Evolutionary conservation across 2,113 vertebrate genomes (phyloP), one percentile per base, ranked within the genome.

Genomic region (Chinchilla lanigera): DNA sequence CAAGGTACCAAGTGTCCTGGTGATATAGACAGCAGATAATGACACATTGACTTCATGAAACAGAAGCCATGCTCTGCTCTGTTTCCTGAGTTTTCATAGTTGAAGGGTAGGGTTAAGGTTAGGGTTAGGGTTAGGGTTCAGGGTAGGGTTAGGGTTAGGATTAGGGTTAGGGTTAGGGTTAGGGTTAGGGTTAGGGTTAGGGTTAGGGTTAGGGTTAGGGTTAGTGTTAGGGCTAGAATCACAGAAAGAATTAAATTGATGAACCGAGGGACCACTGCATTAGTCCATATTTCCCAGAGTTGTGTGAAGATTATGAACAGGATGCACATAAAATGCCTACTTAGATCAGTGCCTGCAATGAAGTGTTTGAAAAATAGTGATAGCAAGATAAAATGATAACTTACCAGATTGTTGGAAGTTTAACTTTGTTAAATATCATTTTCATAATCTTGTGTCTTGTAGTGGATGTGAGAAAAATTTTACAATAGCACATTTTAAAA

Each of bases 401-500:
- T 90, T 90, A 60, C 30, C 47, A 87, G 58, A 24, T 17, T 86
- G 7, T 69, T 93, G 60, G 61, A 92, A 90, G 75, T 67, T 69
- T 60, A 95, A 93, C 35, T 81, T 90, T 38, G 19, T 47, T 80
- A 78, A 89, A 82, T 58, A 41, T 47, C 38, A 77, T 91, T 67
- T 90, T 90, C 38, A 73, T 35, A 17, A 87, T 47, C 26, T 86
- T 89, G 84, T 19, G 89, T 96, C 96, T 24, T 94, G 90, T 95
- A 35, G 28, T 58, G 44, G 56, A 52, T 83, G 5, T 92, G 96
- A 89, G 47, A 60, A 65, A 61, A 85, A 86, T 47, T 95, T 52
- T 50, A n/a, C 85, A 91, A 93, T 8, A 86, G 80, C 4, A 69
- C 44, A 94, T 86, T 93, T 92, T 96, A 41, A 80, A 61, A 60